Evolutionary conservation across 2,113 vertebrate genomes (phyloP).

Genomic region (Montifringilla adamsi): DNA sequence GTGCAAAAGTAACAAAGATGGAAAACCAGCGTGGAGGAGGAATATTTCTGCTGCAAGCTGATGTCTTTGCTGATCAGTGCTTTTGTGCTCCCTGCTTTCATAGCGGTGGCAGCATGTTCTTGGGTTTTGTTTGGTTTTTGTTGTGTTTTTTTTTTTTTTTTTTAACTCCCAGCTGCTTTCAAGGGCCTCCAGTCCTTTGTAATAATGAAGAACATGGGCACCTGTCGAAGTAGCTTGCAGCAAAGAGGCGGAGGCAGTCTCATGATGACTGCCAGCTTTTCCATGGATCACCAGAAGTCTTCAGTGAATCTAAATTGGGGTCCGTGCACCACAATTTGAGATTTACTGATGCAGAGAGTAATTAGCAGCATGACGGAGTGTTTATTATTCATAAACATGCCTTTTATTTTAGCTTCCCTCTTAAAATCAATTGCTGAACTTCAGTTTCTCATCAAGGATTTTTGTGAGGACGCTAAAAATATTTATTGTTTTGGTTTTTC

Average conservation of each 20-base stretch:
- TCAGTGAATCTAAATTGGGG: constrained; percentile 8
- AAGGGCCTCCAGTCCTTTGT: neutral
- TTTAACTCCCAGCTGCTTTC: constrained; percentile 25
- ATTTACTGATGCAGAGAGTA: constrained; percentile 6
- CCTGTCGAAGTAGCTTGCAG: constrained; percentile 37
- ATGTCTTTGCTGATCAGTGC: neutral
- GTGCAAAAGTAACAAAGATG: neutral
- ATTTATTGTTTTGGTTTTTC: neutral
- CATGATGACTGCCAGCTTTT: constrained; percentile 4
- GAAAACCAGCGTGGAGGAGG: neutral
- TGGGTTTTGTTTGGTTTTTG: neutral
- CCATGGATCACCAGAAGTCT: constrained; percentile 17
- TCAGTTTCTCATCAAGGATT: constrained; percentile 1
- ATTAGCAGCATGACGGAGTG: neutral
- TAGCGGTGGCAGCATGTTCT: neutral
- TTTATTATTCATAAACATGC: constrained; percentile 24
- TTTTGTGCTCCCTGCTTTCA: neutral
- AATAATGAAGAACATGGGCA: neutral
- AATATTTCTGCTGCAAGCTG: neutral
- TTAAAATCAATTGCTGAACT: constrained; percentile 13
- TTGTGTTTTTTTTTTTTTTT: neutral
- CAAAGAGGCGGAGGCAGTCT: constrained; percentile 1
- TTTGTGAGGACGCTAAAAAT: constrained; percentile 6
- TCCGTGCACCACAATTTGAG: neutral
- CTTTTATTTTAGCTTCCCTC: neutral